Percentiles rank a stretch among this genome's conserved stretches.
These are phyloP conservation scores for Pseudonaja textilis DNA, from an alignment of 2,113 vertebrate genomes.

Conservation along the genomic window DNA sequence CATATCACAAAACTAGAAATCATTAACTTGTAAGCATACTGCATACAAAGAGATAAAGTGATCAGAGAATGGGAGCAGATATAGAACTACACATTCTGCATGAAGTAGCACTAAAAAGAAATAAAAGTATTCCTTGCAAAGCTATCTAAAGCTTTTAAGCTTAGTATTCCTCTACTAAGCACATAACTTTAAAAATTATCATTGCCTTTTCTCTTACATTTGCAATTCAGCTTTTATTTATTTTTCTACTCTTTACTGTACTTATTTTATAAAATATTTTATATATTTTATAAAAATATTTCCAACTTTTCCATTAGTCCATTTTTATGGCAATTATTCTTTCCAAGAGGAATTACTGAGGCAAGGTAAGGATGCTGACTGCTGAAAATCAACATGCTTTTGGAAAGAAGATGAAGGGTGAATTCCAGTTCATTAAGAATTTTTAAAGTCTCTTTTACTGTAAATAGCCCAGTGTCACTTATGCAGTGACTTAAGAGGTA, in stretches of 20 bases:
- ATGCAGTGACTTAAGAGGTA: neutral
- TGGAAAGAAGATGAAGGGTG: neutral
- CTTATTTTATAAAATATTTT: neutral
- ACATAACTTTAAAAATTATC: neutral
- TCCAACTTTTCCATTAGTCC: neutral
- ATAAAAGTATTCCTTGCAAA: neutral
- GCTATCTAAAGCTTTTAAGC: no score
- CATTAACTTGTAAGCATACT: neutral
- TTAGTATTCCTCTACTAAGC: neutral
- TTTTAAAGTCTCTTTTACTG: neutral
- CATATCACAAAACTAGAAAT: neutral
- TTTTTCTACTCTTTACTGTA: neutral
- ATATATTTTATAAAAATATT: no score
- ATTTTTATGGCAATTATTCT: neutral
- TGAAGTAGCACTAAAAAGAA: neutral
- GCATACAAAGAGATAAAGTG: neutral
- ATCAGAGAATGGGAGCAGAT: neutral
- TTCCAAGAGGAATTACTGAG: neutral
- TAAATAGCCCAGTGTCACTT: neutral
- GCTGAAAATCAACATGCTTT: neutral
- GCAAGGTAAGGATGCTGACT: neutral
- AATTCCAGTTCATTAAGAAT: neutral
- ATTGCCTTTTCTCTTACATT: neutral
- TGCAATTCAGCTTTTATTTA: neutral
- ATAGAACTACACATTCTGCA: neutral